Percentiles rank a stretch among this genome's conserved stretches.
Conservation (phyloP, 1,140 invertebrate genomes). For the Drosophila virilis region DNA sequence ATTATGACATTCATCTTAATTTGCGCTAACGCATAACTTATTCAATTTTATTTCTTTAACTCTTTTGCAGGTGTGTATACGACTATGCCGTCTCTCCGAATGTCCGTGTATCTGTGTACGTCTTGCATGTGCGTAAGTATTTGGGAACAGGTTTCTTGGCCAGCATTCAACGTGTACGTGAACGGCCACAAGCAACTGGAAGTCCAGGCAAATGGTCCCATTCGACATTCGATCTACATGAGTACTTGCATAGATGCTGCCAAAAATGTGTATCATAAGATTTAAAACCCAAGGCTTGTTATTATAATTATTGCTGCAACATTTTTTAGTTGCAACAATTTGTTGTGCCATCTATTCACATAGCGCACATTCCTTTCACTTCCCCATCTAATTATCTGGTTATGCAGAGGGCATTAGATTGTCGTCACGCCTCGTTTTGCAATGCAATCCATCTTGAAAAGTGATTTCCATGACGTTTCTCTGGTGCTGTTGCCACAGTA, state of each 20-base stretch:
- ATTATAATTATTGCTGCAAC: too few species aligned
- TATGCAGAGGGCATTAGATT: conserved; percentile 25
- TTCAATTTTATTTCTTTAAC: conserved; percentile 58
- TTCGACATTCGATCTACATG: conserved; percentile 6
- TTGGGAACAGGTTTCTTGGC: conserved; percentile 52
- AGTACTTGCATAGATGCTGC: not conserved
- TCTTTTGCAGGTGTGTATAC: conserved; percentile 67
- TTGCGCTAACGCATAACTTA: conserved; percentile 76
- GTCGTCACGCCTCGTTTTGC: conserved; percentile 23
- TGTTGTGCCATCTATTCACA: not conserved
- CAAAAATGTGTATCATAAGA: not conserved
- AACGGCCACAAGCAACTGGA: not conserved
- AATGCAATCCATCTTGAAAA: conserved; percentile 30
- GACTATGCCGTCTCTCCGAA: not conserved
- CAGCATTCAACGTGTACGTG: conserved; percentile 6
- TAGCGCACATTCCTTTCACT: not conserved
- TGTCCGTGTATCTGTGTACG: conserved; percentile 24
- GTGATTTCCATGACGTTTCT: conserved; percentile 16
- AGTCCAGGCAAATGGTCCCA: conserved; percentile 7
- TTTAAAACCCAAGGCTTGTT: too few species aligned
- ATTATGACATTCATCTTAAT: conserved; percentile 83
- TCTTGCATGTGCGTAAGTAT: not conserved
- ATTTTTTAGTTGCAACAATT: not conserved
- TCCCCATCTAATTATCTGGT: conserved; percentile 4
- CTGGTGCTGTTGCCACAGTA: too few species aligned